A percentile compares a stretch with the other conserved stretches of the same genome.
phyloP scores from a whole-genome alignment of 2,888 invertebrate genomes.

The Ormia ochracea region DNA sequence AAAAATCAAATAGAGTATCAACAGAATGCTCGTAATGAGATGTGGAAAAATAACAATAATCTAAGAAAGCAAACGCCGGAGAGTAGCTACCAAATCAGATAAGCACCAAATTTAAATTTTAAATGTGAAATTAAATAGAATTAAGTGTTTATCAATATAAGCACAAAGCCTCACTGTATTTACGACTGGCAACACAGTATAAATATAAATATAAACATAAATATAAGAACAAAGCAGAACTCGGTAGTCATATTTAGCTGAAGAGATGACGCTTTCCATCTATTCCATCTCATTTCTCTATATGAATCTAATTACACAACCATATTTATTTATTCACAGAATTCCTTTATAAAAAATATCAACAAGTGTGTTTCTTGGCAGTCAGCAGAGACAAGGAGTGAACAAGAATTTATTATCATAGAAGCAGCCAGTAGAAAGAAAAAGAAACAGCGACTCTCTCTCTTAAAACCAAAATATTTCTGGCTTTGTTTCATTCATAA shows the following conservation, averaged over 20 bases:
- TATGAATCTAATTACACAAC: background rate
- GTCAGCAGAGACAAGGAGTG: slow-evolving; percentile 9
- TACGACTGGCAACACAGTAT: background rate
- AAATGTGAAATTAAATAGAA: slow-evolving; percentile 2
- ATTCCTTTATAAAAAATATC: background rate
- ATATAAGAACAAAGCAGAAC: background rate
- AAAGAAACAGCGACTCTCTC: background rate
- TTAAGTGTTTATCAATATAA: slow-evolving; percentile 42
- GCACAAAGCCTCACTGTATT: slow-evolving; percentile 22
- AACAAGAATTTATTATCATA: slow-evolving; percentile 38
- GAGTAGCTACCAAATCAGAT: slow-evolving; percentile 26
- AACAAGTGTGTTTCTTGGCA: slow-evolving; percentile 14
- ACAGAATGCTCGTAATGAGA: slow-evolving; percentile 1
- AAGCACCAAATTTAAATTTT: slow-evolving; percentile 25
- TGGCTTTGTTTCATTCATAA: background rate
- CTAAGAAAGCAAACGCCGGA: background rate
- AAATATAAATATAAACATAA: too few species aligned
- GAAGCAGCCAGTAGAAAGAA: slow-evolving; percentile 15
- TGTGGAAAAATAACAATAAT: background rate
- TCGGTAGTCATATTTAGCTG: background rate
- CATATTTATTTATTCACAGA: background rate
- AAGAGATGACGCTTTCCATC: background rate
- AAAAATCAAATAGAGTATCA: background rate
- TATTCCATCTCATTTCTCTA: background rate
- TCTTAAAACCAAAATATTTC: background rate